These are phyloP conservation scores for Thyatira batis DNA, from an alignment of 2,888 invertebrate species.

Conservation along the genomic window DNA sequence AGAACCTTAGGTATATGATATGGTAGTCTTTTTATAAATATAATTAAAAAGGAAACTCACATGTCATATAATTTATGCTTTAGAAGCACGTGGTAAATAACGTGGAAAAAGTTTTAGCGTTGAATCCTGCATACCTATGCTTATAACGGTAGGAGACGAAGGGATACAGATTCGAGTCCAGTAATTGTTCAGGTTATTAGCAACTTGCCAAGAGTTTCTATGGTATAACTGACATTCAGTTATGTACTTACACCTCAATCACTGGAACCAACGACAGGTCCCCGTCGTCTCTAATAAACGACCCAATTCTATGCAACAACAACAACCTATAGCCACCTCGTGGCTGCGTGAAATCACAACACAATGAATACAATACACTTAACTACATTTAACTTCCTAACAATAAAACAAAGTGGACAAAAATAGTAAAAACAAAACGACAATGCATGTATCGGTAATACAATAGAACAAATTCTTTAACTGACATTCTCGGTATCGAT, in stretches of 20 bases:
- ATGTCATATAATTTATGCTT: no score
- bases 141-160: no score
- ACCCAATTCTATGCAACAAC: conserved; percentile 66
- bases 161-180: no score
- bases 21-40: no score
- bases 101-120: no score
- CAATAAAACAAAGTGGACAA: conserved; percentile 70
- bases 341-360: conserved; percentile 64
- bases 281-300: conserved; percentile 75
- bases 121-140: no score
- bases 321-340: conserved; percentile 50
- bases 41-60: no score
- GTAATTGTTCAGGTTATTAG: neutral
- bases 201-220: neutral
- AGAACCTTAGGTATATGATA: no score
- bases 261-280: conserved; percentile 50
- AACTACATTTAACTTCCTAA: conserved; percentile 80
- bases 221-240: conserved; percentile 10
- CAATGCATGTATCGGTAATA: conserved; percentile 49
- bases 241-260: conserved; percentile 70
- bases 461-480: conserved; percentile 54
- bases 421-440: conserved; percentile 67
- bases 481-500: conserved; percentile 57
- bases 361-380: conserved; percentile 68
- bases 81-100: no score